Conservation (phyloP, 2,113 vertebrate genomes). For the Cichladusa arquata region DNA sequence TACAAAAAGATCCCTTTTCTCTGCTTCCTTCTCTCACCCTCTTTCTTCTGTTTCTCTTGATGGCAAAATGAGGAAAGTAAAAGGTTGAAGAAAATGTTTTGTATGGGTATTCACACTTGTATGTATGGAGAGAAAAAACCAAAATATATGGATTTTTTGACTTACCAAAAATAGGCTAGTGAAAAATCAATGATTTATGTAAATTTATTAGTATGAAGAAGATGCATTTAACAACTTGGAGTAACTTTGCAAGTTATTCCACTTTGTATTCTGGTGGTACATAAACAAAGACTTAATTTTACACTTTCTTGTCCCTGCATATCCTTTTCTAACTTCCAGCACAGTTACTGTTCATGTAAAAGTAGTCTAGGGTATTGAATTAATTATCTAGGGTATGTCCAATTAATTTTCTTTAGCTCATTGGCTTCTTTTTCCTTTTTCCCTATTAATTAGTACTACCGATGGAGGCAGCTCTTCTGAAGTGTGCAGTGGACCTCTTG, state of each 20-base stretch:
- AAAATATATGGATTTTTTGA: not conserved
- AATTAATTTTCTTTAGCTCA: not conserved
- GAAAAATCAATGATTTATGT: not conserved
- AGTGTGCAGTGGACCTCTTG: not conserved
- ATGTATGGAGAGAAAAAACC: rapidly evolving
- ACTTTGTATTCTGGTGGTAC: not conserved
- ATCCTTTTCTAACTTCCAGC: not conserved
- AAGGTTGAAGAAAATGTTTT: not conserved
- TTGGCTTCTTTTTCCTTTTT: not conserved
- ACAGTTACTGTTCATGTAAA: not conserved
- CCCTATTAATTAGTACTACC: not conserved
- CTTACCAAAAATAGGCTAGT: not conserved
- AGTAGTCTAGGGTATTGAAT: not conserved
- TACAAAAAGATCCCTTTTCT: not conserved
- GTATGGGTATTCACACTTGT: not conserved
- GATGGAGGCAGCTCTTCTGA: not conserved
- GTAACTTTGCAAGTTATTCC: not conserved
- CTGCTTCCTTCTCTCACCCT: not conserved
- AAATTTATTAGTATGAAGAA: not conserved
- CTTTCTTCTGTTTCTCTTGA: not conserved
- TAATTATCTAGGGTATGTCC: not conserved
- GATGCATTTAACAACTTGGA: not conserved
- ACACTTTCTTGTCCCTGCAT: not conserved
- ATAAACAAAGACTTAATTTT: not conserved
- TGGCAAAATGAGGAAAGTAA: not conserved